A percentile compares a stretch with the other conserved stretches of the same genome.
phyloP scores from a whole-genome alignment of 2,797 vertebrate genomes.

The Lepilemur ruficaudatus region DNA sequence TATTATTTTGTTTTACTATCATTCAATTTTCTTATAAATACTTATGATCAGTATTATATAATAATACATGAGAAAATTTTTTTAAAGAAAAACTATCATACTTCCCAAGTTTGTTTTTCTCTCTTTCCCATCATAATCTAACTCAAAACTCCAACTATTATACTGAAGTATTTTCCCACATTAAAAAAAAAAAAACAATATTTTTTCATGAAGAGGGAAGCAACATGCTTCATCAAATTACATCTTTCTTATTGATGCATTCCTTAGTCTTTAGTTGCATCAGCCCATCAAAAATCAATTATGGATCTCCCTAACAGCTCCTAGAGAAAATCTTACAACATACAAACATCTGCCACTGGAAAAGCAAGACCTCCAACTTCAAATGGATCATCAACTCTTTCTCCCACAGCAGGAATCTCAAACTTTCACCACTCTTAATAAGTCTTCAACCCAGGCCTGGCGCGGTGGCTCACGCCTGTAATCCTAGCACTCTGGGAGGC shows the following conservation, averaged over 20 bases:
- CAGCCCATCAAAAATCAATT: constrained; percentile 7
- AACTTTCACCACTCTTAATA: neutral
- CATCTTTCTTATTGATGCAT: neutral
- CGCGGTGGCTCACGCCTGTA: too few species aligned
- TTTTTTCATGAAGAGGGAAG: neutral
- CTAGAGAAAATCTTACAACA: neutral
- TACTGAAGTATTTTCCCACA: neutral
- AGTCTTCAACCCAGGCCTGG: neutral
- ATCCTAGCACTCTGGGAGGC: too few species aligned
- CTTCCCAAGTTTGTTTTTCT: neutral
- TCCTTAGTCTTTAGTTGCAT: neutral
- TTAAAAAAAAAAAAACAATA: neutral
- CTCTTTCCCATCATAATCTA: neutral
- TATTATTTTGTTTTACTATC: constrained; percentile 23
- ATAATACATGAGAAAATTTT: neutral
- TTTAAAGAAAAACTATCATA: neutral
- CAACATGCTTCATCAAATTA: neutral
- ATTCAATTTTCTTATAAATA: neutral
- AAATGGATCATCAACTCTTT: neutral
- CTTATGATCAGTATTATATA: neutral
- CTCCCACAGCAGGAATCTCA: neutral
- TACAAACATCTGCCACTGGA: neutral
- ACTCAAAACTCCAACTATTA: neutral
- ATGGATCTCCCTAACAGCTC: neutral
- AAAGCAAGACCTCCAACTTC: neutral